Conservation (phyloP, 2,888 invertebrate genomes). For the Pemphredon lugubris region DNA sequence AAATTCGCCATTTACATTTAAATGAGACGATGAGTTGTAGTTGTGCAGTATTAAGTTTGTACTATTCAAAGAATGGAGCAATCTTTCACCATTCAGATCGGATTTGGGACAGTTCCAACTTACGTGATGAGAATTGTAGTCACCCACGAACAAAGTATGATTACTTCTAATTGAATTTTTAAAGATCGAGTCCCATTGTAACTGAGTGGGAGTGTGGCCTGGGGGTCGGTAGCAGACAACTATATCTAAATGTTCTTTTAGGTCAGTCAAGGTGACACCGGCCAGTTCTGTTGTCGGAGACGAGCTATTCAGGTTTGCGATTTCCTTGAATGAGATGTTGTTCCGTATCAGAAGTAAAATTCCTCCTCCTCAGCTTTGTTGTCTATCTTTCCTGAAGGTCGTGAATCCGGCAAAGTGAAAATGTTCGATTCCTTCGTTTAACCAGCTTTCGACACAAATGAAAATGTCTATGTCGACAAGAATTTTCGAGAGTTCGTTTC, state of each 20-base stretch:
- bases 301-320: not conserved
- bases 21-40: not conserved
- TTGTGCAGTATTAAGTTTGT: constrained; percentile 1
- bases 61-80: not conserved
- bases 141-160: not conserved
- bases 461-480: not conserved
- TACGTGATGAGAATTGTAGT: not conserved
- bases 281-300: not conserved
- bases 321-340: not conserved
- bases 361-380: not conserved
- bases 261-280: not conserved
- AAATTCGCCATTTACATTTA: not conserved
- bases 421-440: not conserved
- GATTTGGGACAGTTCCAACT: not conserved
- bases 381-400: not conserved
- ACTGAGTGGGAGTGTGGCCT: not conserved
- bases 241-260: not conserved
- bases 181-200: not conserved
- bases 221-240: constrained; percentile 3
- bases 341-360: not conserved
- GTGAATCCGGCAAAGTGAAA: not conserved
- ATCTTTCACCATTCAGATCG: not conserved
- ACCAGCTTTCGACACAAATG: constrained; percentile 9
- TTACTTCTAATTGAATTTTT: not conserved
- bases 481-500: not conserved